A percentile compares a stretch with the other conserved stretches of the same genome.
Conservation (phyloP, 2,888 invertebrate species). For the Macroteleia sp. region DNA sequence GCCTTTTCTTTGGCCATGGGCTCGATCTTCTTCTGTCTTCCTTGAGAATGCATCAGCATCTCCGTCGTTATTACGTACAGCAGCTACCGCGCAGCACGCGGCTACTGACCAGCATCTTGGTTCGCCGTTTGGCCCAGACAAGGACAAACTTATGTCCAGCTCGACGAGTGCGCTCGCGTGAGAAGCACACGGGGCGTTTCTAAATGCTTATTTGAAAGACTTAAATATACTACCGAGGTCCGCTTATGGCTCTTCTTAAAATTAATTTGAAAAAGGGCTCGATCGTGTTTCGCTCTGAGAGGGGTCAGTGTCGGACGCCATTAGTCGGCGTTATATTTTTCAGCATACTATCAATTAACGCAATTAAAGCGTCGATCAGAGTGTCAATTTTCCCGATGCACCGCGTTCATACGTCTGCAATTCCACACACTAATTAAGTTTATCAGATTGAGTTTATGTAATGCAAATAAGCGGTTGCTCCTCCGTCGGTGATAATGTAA, state of each 20-base stretch:
- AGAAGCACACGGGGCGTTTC: slow-evolving; percentile 43
- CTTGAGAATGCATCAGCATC: slow-evolving; percentile 35
- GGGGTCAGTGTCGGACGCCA: slow-evolving; percentile 41
- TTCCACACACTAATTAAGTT: slow-evolving; percentile 32
- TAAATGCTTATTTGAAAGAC: slow-evolving; percentile 57
- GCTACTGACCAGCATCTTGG: slow-evolving; percentile 68
- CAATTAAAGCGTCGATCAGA: slow-evolving; percentile 33
- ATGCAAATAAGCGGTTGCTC: slow-evolving; percentile 34
- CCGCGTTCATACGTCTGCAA: background rate
- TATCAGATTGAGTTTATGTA: slow-evolving; percentile 28
- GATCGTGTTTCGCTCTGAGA: slow-evolving; percentile 26
- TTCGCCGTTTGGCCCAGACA: slow-evolving; percentile 54
- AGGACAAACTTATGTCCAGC: slow-evolving; percentile 34
- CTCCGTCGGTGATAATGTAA: slow-evolving; percentile 14
- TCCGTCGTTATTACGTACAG: slow-evolving; percentile 72
- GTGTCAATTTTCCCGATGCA: background rate
- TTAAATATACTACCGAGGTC: slow-evolving; percentile 65
- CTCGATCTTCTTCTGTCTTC: slow-evolving; percentile 36
- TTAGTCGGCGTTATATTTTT: slow-evolving; percentile 37
- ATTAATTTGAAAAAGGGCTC: slow-evolving; percentile 52
- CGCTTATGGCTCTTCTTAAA: slow-evolving; percentile 58
- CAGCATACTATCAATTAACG: slow-evolving; percentile 36
- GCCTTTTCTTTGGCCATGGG: slow-evolving; percentile 5
- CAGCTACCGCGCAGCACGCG: slow-evolving; percentile 75
- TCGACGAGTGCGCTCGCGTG: background rate